Evolutionary conservation across 2,113 vertebrate species (phyloP).

Genomic region (Pomatorhinus ruficollis): DNA sequence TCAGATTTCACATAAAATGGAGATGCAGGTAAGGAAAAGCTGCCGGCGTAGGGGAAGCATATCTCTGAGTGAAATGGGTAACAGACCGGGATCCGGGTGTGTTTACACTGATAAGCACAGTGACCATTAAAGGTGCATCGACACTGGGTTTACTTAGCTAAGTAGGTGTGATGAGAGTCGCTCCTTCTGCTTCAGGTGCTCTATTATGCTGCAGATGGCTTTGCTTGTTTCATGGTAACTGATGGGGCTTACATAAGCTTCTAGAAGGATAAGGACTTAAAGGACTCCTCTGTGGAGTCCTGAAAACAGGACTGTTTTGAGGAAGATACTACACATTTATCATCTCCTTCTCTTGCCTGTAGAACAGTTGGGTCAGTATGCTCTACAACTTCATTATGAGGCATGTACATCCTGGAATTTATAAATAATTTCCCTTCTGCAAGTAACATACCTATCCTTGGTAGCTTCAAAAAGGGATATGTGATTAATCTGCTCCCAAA

Average conservation of each 20-base stretch:
- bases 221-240: neutral
- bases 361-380: neutral
- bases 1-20: neutral
- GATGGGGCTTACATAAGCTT: neutral
- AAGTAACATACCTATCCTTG: neutral
- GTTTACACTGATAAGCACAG: neutral
- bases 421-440: neutral
- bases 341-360: neutral
- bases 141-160: neutral
- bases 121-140: neutral
- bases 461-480: neutral
- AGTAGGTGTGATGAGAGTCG: neutral
- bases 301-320: neutral
- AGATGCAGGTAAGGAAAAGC: neutral
- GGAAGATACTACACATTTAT: neutral
- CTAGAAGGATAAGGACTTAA: neutral
- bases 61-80: neutral
- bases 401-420: neutral
- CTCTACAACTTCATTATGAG: neutral
- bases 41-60: accelerated
- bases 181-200: neutral
- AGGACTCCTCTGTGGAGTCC: neutral
- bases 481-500: neutral
- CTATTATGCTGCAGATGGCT: neutral
- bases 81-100: accelerated